Conservation (phyloP, 2,888 invertebrate genomes). For the Drosophila aldrichi region DNA sequence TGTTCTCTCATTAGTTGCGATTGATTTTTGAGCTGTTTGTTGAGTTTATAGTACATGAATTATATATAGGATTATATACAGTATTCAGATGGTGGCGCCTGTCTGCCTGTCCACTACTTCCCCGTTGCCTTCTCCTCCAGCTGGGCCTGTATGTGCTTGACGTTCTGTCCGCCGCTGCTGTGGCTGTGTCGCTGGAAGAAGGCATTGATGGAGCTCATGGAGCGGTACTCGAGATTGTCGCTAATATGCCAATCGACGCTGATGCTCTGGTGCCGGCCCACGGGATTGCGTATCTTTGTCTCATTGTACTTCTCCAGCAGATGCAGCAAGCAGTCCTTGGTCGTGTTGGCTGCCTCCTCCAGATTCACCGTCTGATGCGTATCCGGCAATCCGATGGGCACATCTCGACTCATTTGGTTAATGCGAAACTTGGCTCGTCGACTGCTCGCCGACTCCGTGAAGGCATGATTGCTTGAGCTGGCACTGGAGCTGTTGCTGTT, state of each 20-base stretch:
- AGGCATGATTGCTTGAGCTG: conserved; percentile 25
- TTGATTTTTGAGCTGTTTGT: conserved; percentile 2
- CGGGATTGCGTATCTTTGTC: conserved; percentile 85
- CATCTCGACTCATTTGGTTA: conserved; percentile 90
- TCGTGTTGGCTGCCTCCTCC: conserved; percentile 88
- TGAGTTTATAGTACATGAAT: conserved; percentile 33
- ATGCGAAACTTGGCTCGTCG: conserved; percentile 88
- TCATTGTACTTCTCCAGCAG: conserved; percentile 91
- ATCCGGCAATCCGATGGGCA: conserved; percentile 88
- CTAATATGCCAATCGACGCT: conserved; percentile 91
- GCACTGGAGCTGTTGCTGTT: neutral
- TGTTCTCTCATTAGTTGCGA: neutral
- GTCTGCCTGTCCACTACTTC: conserved; percentile 47
- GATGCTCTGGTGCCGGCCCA: conserved; percentile 89
- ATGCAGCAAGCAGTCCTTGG: conserved; percentile 91
- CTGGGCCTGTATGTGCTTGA: conserved; percentile 83
- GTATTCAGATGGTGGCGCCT: neutral
- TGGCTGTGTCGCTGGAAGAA: conserved; percentile 90
- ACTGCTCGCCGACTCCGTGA: conserved; percentile 83
- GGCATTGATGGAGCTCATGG: conserved; percentile 92
- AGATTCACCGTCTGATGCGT: conserved; percentile 87
- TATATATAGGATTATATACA: conserved; percentile 37
- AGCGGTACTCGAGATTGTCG: conserved; percentile 90
- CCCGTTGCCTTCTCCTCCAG: conserved; percentile 82
- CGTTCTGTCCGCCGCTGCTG: conserved; percentile 75